These are phyloP conservation scores for Arctopsyche grandis DNA, from an alignment of 1,140 invertebrate genomes.

Conservation along the genomic window DNA sequence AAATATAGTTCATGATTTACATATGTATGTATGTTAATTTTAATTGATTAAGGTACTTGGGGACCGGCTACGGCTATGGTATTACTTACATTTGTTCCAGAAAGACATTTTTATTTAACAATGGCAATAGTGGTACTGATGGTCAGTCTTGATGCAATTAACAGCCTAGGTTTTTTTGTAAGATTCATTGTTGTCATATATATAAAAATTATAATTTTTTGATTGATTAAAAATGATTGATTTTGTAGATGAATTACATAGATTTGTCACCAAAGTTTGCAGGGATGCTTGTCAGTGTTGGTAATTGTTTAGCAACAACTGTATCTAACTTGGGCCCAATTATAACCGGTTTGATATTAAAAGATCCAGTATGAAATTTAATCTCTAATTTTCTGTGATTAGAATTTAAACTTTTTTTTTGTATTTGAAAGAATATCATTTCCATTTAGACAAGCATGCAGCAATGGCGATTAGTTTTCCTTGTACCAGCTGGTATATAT, in stretches of 20 bases:
- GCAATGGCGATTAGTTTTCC: constrained; percentile 17
- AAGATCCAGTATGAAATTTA: constrained; percentile 24
- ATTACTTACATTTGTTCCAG: constrained; percentile 30
- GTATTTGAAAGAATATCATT: not conserved
- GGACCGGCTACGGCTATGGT: constrained; percentile 30
- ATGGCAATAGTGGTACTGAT: constrained; percentile 25
- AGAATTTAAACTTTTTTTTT: not conserved
- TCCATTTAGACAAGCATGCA: constrained; percentile 21
- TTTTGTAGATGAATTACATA: constrained; percentile 36
- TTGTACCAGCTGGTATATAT: constrained; percentile 8
- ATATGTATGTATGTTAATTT: not conserved
- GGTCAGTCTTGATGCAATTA: constrained; percentile 18
- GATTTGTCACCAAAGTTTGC: constrained; percentile 29
- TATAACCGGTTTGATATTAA: constrained; percentile 28
- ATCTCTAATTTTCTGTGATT: not conserved
- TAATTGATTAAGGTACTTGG: constrained; percentile 36
- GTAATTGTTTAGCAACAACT: constrained; percentile 5
- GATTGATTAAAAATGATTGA: not conserved
- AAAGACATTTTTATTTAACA: constrained; percentile 17
- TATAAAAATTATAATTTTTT: constrained; percentile 1
- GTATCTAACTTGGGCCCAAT: constrained; percentile 12
- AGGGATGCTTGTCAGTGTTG: constrained; percentile 26
- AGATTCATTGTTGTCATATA: not conserved
- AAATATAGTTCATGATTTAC: not conserved
- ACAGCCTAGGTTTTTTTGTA: constrained; percentile 36